phyloP scores from a whole-genome alignment of 2,797 vertebrate species.

The Nyctalus aviator region DNA sequence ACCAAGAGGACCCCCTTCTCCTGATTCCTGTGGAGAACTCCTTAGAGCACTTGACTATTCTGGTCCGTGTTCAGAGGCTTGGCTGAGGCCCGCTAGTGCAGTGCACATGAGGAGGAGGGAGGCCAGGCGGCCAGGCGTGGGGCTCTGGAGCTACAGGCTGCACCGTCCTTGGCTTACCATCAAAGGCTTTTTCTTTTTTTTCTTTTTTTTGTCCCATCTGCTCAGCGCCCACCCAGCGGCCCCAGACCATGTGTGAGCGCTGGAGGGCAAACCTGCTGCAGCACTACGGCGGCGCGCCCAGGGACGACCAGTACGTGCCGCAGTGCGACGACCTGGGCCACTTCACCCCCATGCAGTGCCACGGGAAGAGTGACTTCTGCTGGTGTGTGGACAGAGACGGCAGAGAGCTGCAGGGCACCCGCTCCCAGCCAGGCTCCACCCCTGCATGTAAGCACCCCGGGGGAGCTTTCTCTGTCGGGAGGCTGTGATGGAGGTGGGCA shows the following conservation, averaged over 20 bases:
- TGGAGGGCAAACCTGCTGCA: constrained; percentile 88
- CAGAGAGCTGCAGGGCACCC: constrained; percentile 93
- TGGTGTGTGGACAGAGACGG: constrained; percentile 93
- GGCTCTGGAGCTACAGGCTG: neutral
- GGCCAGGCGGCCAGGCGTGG: neutral
- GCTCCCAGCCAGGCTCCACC: constrained; percentile 91
- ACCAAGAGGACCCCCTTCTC: neutral
- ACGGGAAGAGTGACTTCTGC: constrained; percentile 90
- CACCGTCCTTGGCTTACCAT: neutral
- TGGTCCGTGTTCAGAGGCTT: neutral
- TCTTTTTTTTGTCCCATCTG: constrained; percentile 8
- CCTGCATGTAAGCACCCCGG: constrained; percentile 93
- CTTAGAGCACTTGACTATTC: neutral
- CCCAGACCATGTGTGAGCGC: constrained; percentile 88
- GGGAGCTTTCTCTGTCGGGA: neutral
- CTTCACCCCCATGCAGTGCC: constrained; percentile 89
- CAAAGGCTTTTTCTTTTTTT: neutral
- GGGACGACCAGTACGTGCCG: constrained; percentile 87
- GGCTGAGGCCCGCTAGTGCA: neutral
- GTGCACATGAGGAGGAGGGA: neutral
- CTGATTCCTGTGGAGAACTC: neutral
- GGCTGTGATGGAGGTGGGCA: neutral
- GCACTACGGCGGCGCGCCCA: constrained; percentile 84
- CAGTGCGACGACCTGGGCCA: constrained; percentile 86
- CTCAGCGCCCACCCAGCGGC: constrained; percentile 85